Percentiles rank a stretch among this genome's conserved stretches.
Evolutionary conservation across 1,140 invertebrate genomes (phyloP).

Genomic region (Epicauta chinensis): DNA sequence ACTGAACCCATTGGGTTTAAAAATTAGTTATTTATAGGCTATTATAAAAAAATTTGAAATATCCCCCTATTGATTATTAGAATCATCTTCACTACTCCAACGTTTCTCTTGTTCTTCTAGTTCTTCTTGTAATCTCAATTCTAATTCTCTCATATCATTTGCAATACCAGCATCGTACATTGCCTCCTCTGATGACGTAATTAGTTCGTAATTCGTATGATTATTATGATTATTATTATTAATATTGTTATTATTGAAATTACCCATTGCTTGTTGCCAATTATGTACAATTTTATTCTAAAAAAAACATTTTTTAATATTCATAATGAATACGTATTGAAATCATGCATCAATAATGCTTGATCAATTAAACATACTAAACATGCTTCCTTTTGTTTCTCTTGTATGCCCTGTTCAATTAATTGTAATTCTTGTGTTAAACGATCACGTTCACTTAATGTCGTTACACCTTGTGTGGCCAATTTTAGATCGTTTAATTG

Average conservation of each 20-base stretch:
- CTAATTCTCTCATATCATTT: constrained; percentile 61
- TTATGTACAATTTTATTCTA: constrained; percentile 40
- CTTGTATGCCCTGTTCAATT: constrained; percentile 60
- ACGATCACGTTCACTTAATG: constrained; percentile 50
- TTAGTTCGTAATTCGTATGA: too few species aligned
- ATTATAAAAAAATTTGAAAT: constrained; percentile 5
- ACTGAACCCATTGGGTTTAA: constrained; percentile 39
- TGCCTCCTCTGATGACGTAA: constrained; percentile 47
- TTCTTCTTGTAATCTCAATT: constrained; percentile 58
- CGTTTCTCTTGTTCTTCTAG: constrained; percentile 59
- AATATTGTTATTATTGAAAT: constrained; percentile 24
- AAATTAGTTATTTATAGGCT: constrained; percentile 18
- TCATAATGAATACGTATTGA: too few species aligned
- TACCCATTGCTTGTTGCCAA: constrained; percentile 26
- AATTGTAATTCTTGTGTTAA: constrained; percentile 57
- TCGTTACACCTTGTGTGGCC: constrained; percentile 40
- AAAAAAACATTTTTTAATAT: constrained; percentile 11
- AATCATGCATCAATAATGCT: not conserved
- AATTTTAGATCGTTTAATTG: constrained; percentile 62
- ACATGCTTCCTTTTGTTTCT: constrained; percentile 58
- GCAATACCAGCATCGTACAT: constrained; percentile 61
- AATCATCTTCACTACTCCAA: constrained; percentile 58
- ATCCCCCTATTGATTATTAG: constrained; percentile 39
- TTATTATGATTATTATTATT: too few species aligned
- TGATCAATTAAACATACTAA: constrained; percentile 37